Evolutionary conservation across 2,113 vertebrate genomes (phyloP), one percentile per base, ranked within the genome.

Genomic region (Gila orcuttii): DNA sequence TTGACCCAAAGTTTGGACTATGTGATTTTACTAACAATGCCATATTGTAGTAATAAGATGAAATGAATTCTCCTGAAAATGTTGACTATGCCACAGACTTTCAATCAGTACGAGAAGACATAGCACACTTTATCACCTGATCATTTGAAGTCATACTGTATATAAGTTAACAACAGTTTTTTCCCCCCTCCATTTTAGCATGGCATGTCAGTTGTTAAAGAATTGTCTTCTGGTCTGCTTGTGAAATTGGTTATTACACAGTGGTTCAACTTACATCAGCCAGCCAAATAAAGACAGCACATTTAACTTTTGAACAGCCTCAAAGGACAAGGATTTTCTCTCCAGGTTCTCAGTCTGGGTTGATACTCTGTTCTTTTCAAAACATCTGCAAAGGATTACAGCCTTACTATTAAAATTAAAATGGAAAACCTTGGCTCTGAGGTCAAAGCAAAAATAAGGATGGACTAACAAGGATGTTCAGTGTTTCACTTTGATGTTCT

Each of bases 351-450:
- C 13, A 1, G 52, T 87, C 88, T 85, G 66, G 80, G 82, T 87
- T 87, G 71, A 85, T 90, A 85, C 83, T 57, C 71, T 71, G 80
- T 86, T 87, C 82, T 59, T 82, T 86, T 87, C 59, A 83, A 90
- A 88, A 86, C 89, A 91, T 89, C 90, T 90, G 88, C 84, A 83
- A 88, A 84, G 71, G 83, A 88, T 90, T 90, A 89, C 84, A 69
- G 77, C 47, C 68, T 86, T 86, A 86, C 86, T 88, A 84, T 88
- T 87, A 83, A 90, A 91, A 85, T 88, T 87, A 79, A 88, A 86
- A 83, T 86, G 87, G 87, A 89, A 89, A 90, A 89, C 87, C 83
- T 87, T 86, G 87, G 78, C 81, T 82, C 75, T 66, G 50, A 60
- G 87, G 80, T 87, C 87, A 90, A 45, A 42, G 21, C 59, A 78